Evolutionary conservation across 35 echinoderm and acorn worm genomes (phyloP).

Genomic region (Strongylocentrotus purpuratus): DNA sequence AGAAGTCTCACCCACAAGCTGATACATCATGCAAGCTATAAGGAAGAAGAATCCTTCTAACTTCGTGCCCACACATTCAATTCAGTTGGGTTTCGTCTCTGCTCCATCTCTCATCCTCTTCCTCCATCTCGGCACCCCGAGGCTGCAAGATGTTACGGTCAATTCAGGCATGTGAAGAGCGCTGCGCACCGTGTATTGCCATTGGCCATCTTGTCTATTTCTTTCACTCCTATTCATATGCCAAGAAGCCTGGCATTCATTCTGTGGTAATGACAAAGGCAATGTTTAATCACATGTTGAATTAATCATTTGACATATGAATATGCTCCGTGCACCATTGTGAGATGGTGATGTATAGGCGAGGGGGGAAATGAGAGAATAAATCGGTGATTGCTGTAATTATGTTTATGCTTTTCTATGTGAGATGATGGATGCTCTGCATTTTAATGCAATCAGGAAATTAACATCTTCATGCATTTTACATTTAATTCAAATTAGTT

Average conservation of each 20-base stretch:
- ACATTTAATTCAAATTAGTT: no score
- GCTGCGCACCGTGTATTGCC: neutral
- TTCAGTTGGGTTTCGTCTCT: neutral
- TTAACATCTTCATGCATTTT: neutral
- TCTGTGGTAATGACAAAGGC: neutral
- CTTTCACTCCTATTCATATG: neutral
- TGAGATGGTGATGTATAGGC: neutral
- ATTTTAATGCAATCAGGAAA: neutral
- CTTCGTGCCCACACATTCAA: constrained; percentile 8
- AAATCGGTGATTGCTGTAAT: neutral
- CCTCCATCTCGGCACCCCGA: neutral
- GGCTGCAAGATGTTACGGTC: neutral
- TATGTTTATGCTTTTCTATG: neutral
- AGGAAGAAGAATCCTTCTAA: neutral
- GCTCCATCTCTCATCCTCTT: neutral
- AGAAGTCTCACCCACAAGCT: neutral
- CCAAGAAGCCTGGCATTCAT: neutral
- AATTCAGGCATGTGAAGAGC: neutral
- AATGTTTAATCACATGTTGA: constrained; percentile 4
- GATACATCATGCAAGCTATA: neutral
- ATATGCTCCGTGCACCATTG: neutral
- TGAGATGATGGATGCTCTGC: neutral
- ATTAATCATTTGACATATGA: neutral
- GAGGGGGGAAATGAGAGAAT: neutral
- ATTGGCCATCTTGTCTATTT: neutral